These are phyloP conservation scores for Hetaerina titia DNA, from an alignment of 2,888 invertebrate species.

Conservation along the genomic window DNA sequence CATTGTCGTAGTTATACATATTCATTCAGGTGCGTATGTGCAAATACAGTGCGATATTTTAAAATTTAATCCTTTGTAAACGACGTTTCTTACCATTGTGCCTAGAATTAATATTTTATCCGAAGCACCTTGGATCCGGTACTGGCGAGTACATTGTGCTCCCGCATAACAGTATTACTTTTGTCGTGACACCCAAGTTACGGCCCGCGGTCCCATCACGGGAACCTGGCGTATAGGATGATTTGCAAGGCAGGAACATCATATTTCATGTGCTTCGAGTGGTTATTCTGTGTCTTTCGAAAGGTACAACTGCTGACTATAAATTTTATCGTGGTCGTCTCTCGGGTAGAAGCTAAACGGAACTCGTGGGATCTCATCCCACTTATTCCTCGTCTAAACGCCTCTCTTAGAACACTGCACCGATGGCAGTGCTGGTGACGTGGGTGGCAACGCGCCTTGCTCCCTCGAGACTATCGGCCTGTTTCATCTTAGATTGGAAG, in stretches of 20 bases:
- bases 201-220: neutral
- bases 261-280: neutral
- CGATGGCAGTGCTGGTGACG: neutral
- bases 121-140: no score
- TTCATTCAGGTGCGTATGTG: no score
- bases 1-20: no score
- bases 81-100: no score
- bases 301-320: slow-evolving; percentile 13
- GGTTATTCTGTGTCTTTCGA: slow-evolving; percentile 7
- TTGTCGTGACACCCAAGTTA: neutral
- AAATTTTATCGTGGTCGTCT: neutral
- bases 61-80: no score
- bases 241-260: neutral
- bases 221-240: neutral
- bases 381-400: neutral
- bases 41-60: no score
- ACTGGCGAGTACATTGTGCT: neutral
- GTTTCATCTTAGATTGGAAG: slow-evolving; percentile 25
- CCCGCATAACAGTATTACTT: neutral
- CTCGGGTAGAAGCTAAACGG: slow-evolving; percentile 1
- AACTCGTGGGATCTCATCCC: neutral
- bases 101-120: no score
- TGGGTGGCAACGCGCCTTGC: neutral
- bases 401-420: neutral
- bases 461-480: neutral